phyloP scores from a whole-genome alignment of 2,797 vertebrate species.

The Sebastes nivosus region DNA sequence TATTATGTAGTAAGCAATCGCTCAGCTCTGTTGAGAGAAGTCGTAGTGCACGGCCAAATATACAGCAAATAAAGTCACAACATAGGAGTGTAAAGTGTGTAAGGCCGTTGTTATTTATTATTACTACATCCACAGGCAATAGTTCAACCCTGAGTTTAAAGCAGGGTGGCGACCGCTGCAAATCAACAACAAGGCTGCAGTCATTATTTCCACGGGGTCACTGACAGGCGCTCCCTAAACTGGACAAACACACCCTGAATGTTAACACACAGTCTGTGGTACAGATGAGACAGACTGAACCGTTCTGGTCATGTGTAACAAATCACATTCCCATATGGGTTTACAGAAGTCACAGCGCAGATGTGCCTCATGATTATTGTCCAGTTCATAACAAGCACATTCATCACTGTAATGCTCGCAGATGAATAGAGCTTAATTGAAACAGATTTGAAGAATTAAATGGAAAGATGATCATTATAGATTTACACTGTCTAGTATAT shows the following conservation, averaged over 20 bases:
- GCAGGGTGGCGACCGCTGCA: constrained; percentile 24
- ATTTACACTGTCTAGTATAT: background rate
- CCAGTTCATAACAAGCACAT: constrained; percentile 38
- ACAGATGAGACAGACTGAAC: constrained; percentile 56
- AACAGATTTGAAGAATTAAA: constrained; percentile 11
- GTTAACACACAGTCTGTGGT: constrained; percentile 23
- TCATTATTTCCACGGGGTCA: constrained; percentile 55
- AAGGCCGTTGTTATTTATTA: constrained; percentile 13
- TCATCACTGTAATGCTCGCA: constrained; percentile 17
- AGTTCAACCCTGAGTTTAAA: constrained; percentile 27
- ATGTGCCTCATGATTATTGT: constrained; percentile 52
- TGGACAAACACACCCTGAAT: constrained; percentile 32
- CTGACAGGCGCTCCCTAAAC: constrained; percentile 18
- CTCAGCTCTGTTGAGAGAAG: background rate
- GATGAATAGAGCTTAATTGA: constrained; percentile 18
- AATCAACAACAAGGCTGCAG: constrained; percentile 44
- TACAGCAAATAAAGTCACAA: constrained; percentile 20
- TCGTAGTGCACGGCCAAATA: constrained; percentile 6
- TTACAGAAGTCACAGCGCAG: constrained; percentile 53
- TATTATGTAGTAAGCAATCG: background rate
- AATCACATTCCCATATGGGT: constrained; percentile 49
- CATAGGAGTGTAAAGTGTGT: constrained; percentile 6
- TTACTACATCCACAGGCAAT: constrained; percentile 17
- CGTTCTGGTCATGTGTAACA: constrained; percentile 51
- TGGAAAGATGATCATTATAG: background rate